Base-by-base conservation (phyloP, 1,140 invertebrate species). In the Lasaia peninsularis region DNA sequence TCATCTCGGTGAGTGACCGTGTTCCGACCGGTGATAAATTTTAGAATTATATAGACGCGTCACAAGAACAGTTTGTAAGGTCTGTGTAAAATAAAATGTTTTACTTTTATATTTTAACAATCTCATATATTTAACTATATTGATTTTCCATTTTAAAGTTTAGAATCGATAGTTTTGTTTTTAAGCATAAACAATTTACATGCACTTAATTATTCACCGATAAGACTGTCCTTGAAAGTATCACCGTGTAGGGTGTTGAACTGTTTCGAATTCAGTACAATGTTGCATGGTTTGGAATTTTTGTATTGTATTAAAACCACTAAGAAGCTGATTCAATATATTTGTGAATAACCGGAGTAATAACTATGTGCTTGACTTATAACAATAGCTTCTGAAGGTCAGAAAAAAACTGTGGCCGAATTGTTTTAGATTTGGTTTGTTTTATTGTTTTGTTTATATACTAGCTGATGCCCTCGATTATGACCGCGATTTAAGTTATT, bases 321-420 rank as follows among this genome's bases (percentile, higher is more conserved):
- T 48, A n/a, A 48, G 44, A 48, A 48, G 44, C 44, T 48, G 44
- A 21, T n/a, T 48, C 44, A 21, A 20, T 20, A 48, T 4, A 48
- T 21, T 21, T 48, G 44, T 21, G 44, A 48, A 48, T 48, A 48
- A 48, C 44, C 44, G 7, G 44, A 48, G 18, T 48, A 48, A 48
- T 48, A 48, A 48, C 21, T 48, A 48, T 21, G 21, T 48, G 44
- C 16, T 48, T 20, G 44, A 48, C 20, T 48, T 48, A 48, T 10
- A 48, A 48, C 44, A 48, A 48, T 48, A 48, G 44, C 18, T 20
- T 48, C 18, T 21, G 44, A 48, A 48, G 44, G 44, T 48, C 44
- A 11, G 20, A 48, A 18, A 48, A 48, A 48, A 48, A 48, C 44
- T 48, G 40, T 44, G 5, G 16, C 18, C 40, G 16, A 11, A 44